phyloP scores from a whole-genome alignment of 2,888 invertebrate genomes.

The Lepidonotus clava region DNA sequence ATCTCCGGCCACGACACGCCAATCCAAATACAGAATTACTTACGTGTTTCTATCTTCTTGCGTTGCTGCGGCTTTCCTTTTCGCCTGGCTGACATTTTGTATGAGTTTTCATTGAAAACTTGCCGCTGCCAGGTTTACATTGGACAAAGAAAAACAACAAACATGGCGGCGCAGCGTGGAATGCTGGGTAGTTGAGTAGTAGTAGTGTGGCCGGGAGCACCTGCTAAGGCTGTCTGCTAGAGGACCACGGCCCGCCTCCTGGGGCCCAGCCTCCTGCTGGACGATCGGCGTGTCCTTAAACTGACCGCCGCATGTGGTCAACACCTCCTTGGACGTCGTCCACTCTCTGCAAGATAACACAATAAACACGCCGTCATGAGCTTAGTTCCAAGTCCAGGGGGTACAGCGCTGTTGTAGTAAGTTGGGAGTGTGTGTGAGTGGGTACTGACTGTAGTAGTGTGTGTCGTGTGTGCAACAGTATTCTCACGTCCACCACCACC shows the following conservation, averaged over 20 bases:
- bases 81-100: slow-evolving; percentile 78
- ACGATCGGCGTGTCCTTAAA: slow-evolving; percentile 21
- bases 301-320: slow-evolving; percentile 27
- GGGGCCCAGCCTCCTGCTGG: background rate
- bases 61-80: slow-evolving; percentile 81
- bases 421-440: slow-evolving; percentile 13
- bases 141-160: slow-evolving; percentile 62
- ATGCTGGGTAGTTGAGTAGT: slow-evolving; percentile 57
- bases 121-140: slow-evolving; percentile 57
- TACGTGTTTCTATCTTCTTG: slow-evolving; percentile 59
- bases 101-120: slow-evolving; percentile 62
- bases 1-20: slow-evolving; percentile 43
- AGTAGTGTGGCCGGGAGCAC: slow-evolving; percentile 42
- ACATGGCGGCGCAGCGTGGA: slow-evolving; percentile 57
- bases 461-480: slow-evolving; percentile 46
- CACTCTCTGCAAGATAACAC: slow-evolving; percentile 40
- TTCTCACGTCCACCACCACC: slow-evolving; percentile 44
- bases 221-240: slow-evolving; percentile 52
- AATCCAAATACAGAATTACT: slow-evolving; percentile 56
- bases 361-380: slow-evolving; percentile 34
- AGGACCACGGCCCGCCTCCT: background rate
- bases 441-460: background rate
- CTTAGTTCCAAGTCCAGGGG: slow-evolving; percentile 37
- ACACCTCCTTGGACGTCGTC: slow-evolving; percentile 25
- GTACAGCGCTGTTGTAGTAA: too few relatives aligned